phyloP scores from a whole-genome alignment of 2,888 invertebrate species.

The Loripinus fragilis region DNA sequence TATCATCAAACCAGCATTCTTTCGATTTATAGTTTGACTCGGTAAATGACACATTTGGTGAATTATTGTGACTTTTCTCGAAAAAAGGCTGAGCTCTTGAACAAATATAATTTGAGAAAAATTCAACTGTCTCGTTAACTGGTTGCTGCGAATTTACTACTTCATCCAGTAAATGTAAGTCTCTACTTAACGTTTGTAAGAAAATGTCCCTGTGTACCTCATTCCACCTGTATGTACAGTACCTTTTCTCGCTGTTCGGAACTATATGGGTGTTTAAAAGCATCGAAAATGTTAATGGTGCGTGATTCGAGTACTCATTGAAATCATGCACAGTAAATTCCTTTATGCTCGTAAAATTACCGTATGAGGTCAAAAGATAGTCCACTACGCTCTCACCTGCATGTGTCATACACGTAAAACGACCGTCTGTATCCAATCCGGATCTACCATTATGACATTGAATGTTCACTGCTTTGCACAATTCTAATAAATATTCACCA shows the following conservation, averaged over 20 bases:
- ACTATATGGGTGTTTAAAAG: neutral
- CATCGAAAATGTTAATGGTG: slow-evolving; percentile 7
- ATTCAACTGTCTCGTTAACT: neutral
- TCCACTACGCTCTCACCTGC: neutral
- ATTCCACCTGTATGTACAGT: neutral
- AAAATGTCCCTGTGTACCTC: neutral
- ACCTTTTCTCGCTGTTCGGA: too few species aligned
- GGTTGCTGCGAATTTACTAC: neutral
- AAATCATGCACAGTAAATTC: slow-evolving; percentile 16
- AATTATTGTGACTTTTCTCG: neutral
- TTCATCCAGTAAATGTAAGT: neutral
- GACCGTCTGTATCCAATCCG: neutral
- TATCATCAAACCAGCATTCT: neutral
- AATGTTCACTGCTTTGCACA: slow-evolving; percentile 6
- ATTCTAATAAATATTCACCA: slow-evolving; percentile 20
- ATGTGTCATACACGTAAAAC: too few species aligned
- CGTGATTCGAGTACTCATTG: slow-evolving; percentile 21
- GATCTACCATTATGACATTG: slow-evolving; percentile 12
- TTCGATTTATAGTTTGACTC: neutral
- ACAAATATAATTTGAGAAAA: neutral
- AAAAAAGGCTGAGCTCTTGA: neutral
- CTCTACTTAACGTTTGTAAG: neutral
- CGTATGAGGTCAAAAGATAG: neutral
- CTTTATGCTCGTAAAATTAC: neutral
- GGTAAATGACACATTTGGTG: neutral